These are phyloP conservation scores for Gephyroberyx darwinii DNA, from an alignment of 2,797 vertebrate genomes.

Conservation along the genomic window DNA sequence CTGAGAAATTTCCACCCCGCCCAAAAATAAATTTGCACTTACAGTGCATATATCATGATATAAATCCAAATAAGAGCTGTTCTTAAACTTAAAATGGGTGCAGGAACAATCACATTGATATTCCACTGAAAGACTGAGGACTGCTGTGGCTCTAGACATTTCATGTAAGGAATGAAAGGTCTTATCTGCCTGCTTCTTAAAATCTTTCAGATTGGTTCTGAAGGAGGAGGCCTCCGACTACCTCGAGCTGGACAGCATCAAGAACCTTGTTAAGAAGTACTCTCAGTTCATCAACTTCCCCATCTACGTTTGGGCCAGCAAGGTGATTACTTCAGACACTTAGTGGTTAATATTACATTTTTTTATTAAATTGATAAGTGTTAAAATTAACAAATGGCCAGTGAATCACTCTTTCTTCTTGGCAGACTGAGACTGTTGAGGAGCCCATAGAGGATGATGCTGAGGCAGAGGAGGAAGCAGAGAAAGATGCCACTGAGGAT, in stretches of 20 bases:
- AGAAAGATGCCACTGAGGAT: slow-evolving; percentile 90
- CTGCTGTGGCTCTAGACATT: neutral
- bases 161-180: no score
- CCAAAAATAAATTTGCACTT: no score
- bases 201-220: slow-evolving; percentile 86
- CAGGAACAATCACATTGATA: no score
- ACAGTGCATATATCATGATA: no score
- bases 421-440: slow-evolving; percentile 94
- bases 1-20: no score
- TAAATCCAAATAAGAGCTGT: no score
- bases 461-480: slow-evolving; percentile 88
- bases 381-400: neutral
- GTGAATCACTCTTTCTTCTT: slow-evolving; percentile 10
- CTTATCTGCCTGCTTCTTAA: no score
- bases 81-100: no score
- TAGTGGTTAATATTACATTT: neutral
- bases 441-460: slow-evolving; percentile 95
- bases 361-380: slow-evolving; percentile 4
- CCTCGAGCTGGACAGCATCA: slow-evolving; percentile 96
- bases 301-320: slow-evolving; percentile 99
- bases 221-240: slow-evolving; percentile 99
- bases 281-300: slow-evolving; percentile 99
- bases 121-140: neutral
- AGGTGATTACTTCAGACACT: slow-evolving; percentile 80
- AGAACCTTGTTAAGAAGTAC: slow-evolving; percentile 96